Conservation (phyloP, 2,113 vertebrate genomes). For the Hippocampus comes region DNA sequence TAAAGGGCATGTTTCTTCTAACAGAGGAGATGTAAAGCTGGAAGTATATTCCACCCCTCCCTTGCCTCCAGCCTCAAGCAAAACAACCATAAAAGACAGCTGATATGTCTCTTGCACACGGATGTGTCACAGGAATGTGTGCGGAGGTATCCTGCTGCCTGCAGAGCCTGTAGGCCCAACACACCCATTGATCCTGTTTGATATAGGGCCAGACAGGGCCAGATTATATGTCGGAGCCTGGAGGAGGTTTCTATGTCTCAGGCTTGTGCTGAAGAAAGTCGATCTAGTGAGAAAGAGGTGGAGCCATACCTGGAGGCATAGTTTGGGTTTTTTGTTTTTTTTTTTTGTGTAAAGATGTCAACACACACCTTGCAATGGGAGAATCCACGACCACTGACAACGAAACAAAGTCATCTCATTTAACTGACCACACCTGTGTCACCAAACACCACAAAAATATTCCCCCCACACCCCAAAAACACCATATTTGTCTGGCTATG, state of each 20-base stretch:
- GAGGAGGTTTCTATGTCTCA: constrained; percentile 64
- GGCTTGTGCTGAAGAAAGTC: constrained; percentile 67
- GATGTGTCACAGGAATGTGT: constrained; percentile 65
- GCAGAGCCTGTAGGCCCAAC: constrained; percentile 51
- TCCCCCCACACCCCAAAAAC: not conserved
- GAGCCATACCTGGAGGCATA: constrained; percentile 56
- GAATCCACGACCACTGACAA: constrained; percentile 47
- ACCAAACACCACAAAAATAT: constrained; percentile 46
- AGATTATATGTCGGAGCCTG: constrained; percentile 69
- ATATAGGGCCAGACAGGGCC: constrained; percentile 68
- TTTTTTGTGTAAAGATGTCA: constrained; percentile 49
- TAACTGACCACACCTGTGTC: constrained; percentile 56
- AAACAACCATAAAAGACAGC: constrained; percentile 60
- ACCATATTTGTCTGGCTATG: not conserved
- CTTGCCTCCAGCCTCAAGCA: constrained; percentile 14
- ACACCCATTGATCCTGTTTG: constrained; percentile 64
- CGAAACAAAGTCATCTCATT: constrained; percentile 50
- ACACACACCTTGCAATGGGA: constrained; percentile 43
- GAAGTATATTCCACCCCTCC: constrained; percentile 37
- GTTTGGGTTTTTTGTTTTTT: constrained; percentile 32
- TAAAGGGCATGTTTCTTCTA: constrained; percentile 31
- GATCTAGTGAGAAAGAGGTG: constrained; percentile 70
- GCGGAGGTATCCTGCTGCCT: constrained; percentile 60
- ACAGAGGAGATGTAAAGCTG: constrained; percentile 49
- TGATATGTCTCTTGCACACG: constrained; percentile 59